Percentiles rank a stretch among this genome's conserved stretches.
phyloP scores from a whole-genome alignment of 2,113 vertebrate species.

The Pseudorectes ferrugineus region DNA sequence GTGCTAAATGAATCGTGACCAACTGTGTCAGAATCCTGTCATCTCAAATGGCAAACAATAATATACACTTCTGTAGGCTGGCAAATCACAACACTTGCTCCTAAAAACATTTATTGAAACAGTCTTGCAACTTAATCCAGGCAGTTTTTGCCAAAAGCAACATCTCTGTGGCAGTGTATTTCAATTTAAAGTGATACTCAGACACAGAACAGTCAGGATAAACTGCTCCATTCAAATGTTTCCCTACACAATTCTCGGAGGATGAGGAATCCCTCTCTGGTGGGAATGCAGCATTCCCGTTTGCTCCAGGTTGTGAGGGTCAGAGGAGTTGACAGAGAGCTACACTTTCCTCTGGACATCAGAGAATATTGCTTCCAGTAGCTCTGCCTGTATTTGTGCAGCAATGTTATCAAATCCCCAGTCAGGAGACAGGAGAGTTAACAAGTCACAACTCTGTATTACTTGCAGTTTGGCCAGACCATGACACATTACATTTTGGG shows the following conservation, averaged over 20 bases:
- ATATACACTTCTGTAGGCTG: not conserved
- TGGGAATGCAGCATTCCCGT: not conserved
- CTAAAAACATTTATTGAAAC: not conserved
- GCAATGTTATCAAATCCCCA: not conserved
- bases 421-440: not conserved
- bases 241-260: not conserved
- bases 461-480: not conserved
- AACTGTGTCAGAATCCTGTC: not conserved
- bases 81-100: not conserved
- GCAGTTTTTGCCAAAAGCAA: not conserved
- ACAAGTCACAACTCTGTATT: not conserved
- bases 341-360: not conserved
- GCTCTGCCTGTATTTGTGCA: not conserved
- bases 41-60: not conserved
- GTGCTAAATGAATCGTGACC: not conserved
- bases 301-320: rapidly evolving
- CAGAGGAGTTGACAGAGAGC: not conserved
- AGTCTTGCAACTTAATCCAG: not conserved
- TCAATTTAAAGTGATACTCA: not conserved
- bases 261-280: not conserved
- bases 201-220: not conserved
- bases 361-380: not conserved
- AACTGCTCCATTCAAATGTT: not conserved
- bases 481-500: not conserved
- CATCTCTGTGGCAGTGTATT: not conserved